phyloP scores from a whole-genome alignment of 2,888 invertebrate species.

The Blastobasis adustella region DNA sequence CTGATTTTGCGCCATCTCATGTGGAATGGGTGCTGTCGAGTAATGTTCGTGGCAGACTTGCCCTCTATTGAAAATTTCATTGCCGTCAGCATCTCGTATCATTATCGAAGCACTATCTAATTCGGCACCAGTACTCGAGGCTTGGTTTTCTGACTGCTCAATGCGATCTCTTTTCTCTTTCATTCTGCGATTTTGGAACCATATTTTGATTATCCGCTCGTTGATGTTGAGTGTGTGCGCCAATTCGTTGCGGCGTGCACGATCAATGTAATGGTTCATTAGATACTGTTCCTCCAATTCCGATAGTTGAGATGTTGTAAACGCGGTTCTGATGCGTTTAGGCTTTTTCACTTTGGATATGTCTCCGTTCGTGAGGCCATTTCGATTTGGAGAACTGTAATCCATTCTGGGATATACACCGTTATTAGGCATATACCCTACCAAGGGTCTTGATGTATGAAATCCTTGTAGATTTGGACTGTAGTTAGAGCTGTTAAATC shows the following conservation, averaged over 20 bases:
- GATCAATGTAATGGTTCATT: conserved; percentile 79
- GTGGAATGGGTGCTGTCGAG: conserved; percentile 20
- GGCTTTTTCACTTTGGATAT: conserved; percentile 29
- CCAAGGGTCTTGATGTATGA: no score
- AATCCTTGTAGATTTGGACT: no score
- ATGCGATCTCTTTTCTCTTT: conserved; percentile 78
- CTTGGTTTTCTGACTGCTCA: conserved; percentile 18
- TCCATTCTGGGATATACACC: no score
- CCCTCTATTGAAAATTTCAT: conserved; percentile 15
- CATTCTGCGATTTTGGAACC: conserved; percentile 90
- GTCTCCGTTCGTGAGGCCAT: no score
- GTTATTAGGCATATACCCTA: no score
- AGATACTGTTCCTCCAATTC: conserved; percentile 85
- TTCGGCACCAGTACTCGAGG: conserved; percentile 25
- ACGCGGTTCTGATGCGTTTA: conserved; percentile 85
- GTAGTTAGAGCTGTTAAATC: no score
- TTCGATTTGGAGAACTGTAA: no score
- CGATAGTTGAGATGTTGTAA: conserved; percentile 83
- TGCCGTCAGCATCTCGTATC: conserved; percentile 33
- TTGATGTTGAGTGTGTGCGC: conserved; percentile 29
- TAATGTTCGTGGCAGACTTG: conserved; percentile 31
- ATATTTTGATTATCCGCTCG: conserved; percentile 80
- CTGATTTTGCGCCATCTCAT: conserved; percentile 9
- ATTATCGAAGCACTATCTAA: conserved; percentile 19
- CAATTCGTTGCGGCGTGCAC: conserved; percentile 82